phyloP scores from a whole-genome alignment of 2,888 invertebrate genomes.

The Zygothrica quintamaculata region DNA sequence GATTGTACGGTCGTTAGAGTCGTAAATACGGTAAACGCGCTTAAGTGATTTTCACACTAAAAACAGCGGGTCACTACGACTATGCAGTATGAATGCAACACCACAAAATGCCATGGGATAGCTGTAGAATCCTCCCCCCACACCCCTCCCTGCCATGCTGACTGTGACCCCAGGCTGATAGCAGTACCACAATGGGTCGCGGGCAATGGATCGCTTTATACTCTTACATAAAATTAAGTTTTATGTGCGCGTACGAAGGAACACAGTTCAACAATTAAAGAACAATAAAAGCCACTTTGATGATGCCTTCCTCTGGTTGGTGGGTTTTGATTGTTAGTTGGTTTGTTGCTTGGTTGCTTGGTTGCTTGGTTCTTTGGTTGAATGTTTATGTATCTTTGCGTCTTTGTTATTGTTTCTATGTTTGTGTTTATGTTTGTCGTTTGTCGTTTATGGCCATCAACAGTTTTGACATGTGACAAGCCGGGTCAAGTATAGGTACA shows the following conservation, averaged over 20 bases:
- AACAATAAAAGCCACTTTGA: constrained; percentile 76
- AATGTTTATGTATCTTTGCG: constrained; percentile 15
- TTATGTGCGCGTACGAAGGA: constrained; percentile 58
- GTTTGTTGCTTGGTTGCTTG: constrained; percentile 18
- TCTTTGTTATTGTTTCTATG: too few species aligned
- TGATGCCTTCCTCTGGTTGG: constrained; percentile 38
- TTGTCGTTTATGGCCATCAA: constrained; percentile 57
- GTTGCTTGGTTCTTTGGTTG: constrained; percentile 14
- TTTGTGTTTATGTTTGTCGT: too few species aligned
- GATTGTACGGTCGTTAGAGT: constrained; percentile 55
- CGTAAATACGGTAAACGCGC: constrained; percentile 72
- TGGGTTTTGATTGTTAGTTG: constrained; percentile 12
- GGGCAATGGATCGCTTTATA: constrained; percentile 45
- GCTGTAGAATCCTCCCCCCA: not conserved
- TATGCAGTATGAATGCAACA: constrained; percentile 19
- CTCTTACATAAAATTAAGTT: constrained; percentile 67
- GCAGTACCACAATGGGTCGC: too few species aligned
- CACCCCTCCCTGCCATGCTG: not conserved
- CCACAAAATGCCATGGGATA: not conserved
- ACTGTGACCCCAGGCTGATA: not conserved
- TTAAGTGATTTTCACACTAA: constrained; percentile 77
- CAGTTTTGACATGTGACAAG: constrained; percentile 73
- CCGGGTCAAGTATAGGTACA: constrained; percentile 50
- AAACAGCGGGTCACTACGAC: constrained; percentile 69
- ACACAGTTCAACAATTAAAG: constrained; percentile 80